phyloP scores from a whole-genome alignment of 1,140 invertebrate species.

The Eumaeus atala region DNA sequence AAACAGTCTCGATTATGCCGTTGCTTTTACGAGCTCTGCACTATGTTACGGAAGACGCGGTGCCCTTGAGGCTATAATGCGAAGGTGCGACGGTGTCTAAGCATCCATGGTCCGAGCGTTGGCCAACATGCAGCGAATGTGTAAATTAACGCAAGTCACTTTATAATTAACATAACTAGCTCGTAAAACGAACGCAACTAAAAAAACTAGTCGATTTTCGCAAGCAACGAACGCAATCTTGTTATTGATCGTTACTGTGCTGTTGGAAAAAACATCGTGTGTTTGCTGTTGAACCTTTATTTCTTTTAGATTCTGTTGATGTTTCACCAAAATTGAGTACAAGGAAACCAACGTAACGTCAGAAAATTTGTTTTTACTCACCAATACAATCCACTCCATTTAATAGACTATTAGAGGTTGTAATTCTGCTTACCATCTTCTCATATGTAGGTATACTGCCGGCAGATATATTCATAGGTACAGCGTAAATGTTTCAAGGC shows the following conservation, averaged over 20 bases:
- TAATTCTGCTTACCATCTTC: too few relatives aligned
- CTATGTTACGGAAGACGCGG: not conserved
- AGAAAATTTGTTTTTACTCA: too few relatives aligned
- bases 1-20: not conserved
- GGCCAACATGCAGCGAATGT: conserved; percentile 1
- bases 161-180: conserved; percentile 5
- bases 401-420: too few relatives aligned
- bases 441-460: too few relatives aligned
- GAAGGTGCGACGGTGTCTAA: not conserved
- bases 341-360: too few relatives aligned
- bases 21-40: not conserved
- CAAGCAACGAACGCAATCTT: not conserved
- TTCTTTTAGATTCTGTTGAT: too few relatives aligned
- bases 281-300: too few relatives aligned
- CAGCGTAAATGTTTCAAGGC: too few relatives aligned
- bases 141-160: not conserved
- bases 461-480: too few relatives aligned
- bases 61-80: too few relatives aligned
- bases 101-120: not conserved
- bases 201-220: conserved; percentile 9
- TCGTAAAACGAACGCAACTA: not conserved
- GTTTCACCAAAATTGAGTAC: too few relatives aligned
- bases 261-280: not conserved
- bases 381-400: too few relatives aligned
- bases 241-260: conserved; percentile 3